A percentile compares a stretch with the other conserved stretches of the same genome.
phyloP scores from a whole-genome alignment of 2,888 invertebrate species.

The Cheilosia scutellata region DNA sequence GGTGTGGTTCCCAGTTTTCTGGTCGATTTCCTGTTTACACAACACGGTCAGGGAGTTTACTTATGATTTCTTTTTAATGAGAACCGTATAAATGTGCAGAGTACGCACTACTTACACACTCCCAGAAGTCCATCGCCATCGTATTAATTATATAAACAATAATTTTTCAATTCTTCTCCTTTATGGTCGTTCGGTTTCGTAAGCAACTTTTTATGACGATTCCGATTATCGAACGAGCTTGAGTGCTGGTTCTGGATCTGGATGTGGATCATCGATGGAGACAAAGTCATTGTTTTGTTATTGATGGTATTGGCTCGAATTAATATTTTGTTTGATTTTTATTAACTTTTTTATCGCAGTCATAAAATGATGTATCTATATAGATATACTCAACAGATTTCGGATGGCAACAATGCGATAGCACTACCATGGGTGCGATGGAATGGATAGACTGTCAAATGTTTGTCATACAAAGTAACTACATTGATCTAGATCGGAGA shows the following conservation, averaged over 20 bases:
- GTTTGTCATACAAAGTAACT: too few species aligned
- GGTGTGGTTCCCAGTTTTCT: slow-evolving; percentile 55
- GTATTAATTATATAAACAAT: slow-evolving; percentile 69
- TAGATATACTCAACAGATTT: neutral
- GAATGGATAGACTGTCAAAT: too few species aligned
- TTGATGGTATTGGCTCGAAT: neutral
- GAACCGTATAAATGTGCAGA: slow-evolving; percentile 59
- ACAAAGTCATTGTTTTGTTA: neutral
- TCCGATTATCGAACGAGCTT: slow-evolving; percentile 16
- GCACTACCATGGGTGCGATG: neutral
- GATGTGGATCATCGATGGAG: neutral
- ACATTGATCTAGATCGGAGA: too few species aligned
- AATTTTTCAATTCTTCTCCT: slow-evolving; percentile 16
- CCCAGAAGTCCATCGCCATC: slow-evolving; percentile 52
- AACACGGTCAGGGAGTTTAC: slow-evolving; percentile 65
- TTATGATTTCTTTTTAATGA: slow-evolving; percentile 49
- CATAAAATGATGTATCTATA: neutral
- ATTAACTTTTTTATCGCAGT: neutral
- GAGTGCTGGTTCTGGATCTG: slow-evolving; percentile 1
- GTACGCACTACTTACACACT: slow-evolving; percentile 58
- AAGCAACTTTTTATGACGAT: slow-evolving; percentile 44
- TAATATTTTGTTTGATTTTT: neutral
- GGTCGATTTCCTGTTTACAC: slow-evolving; percentile 71
- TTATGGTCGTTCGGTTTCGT: slow-evolving; percentile 45
- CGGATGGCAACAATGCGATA: neutral